phyloP scores from a whole-genome alignment of 2,888 invertebrate genomes.

The Poecilobothrus nobilitatus region DNA sequence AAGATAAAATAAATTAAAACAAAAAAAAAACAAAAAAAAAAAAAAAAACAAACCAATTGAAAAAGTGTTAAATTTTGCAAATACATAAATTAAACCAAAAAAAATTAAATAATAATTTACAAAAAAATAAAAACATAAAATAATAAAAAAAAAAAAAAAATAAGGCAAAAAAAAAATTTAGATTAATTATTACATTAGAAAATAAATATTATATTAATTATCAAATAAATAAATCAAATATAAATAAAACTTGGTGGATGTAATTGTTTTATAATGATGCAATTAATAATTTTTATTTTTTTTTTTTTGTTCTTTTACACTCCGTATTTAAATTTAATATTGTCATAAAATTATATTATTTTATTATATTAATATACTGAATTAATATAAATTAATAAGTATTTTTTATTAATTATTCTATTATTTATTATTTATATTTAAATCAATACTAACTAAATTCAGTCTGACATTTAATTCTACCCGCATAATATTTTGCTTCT shows the following conservation, averaged over 20 bases:
- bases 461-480: too few relatives aligned
- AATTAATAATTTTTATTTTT: too few relatives aligned
- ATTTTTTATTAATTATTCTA: too few relatives aligned
- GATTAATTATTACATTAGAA: constrained; percentile 25
- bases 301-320: too few relatives aligned
- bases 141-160: constrained; percentile 20
- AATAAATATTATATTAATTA: constrained; percentile 25
- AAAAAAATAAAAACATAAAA: too few relatives aligned
- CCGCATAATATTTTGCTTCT: too few relatives aligned
- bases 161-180: constrained; percentile 20
- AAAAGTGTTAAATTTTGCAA: constrained; percentile 25
- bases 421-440: too few relatives aligned
- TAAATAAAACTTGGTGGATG: constrained; percentile 12
- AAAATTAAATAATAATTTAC: constrained; percentile 19
- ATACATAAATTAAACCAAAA: constrained; percentile 25
- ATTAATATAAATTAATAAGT: too few relatives aligned
- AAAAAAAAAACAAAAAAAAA: constrained; percentile 18
- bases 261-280: not conserved
- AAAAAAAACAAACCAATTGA: constrained; percentile 19
- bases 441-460: too few relatives aligned
- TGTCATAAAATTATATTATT: too few relatives aligned
- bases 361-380: too few relatives aligned
- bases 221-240: constrained; percentile 19
- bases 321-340: too few relatives aligned
- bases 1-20: constrained; percentile 22